Base-by-base conservation (phyloP, 1,140 invertebrate species). In the Hetaerina americana region DNA sequence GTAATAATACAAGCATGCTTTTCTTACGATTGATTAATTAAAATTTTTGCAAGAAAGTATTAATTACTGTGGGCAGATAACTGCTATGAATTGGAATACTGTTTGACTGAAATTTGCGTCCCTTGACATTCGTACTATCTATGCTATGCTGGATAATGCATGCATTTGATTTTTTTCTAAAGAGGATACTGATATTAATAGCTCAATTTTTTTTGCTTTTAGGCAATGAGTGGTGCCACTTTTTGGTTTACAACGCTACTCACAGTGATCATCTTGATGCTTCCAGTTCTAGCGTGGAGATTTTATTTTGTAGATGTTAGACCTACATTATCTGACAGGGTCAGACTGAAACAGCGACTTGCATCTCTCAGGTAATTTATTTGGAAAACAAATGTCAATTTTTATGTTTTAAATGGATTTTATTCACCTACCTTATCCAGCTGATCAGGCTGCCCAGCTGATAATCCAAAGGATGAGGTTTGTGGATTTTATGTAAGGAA, bases 231-330 rank as follows among this genome's bases (percentile, higher is more conserved):
- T 66, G 91, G 93, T 80, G 85, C 93, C n/a, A 92, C 91, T 22
- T 98, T 99, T 85, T 99, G 97, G 96, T 93, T 98, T 77, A 97
- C 94, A 26, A 88, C 96, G 66, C 84, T 93, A 0, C 85, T 99
- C 75, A 95, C 96, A 18, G 89, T 94, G 72, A 88, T 88, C 27
- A 85, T 92, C 68, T 84, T 96, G 74, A 89, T 99, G 77, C 88
- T 98, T 77, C 97, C 97, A 8, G 93, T 98, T 68, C 85, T 99
- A 66, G 94, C 95, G 57, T 97, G 93, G 87, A 87, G 97, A 75
- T 95, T 97, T 83, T 96, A 95, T 81, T 90, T 92, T 79, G 87
- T 94, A 29, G 92, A 95, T 80, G 88, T 93, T 29, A 86, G 89
- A 76, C 96, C 97, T 12, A 96, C 93, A 40, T 83, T 99, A 66